Base-by-base conservation (phyloP, 2,113 vertebrate genomes). In the Planiliza haematocheilus region DNA sequence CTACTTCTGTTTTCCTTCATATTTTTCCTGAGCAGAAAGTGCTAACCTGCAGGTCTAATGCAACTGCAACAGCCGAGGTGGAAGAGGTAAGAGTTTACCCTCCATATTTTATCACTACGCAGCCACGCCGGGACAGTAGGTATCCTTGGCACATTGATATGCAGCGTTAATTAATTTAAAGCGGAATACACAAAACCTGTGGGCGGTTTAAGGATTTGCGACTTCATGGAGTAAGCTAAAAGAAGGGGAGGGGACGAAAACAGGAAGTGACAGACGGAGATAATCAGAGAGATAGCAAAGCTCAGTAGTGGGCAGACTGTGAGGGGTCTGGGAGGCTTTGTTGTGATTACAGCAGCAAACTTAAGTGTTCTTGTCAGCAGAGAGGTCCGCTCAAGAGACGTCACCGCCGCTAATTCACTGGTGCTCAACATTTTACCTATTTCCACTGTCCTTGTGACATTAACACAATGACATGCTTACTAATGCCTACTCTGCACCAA, bases 131-230 rank as follows among this genome's bases (percentile, higher is more conserved):
- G 59, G 56, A 65, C 81, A 62, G 58, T 43, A 46, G 36, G 51
- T 51, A 30, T 48, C 17, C 45, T 49, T 10, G 43, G 55, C 74
- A 50, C 48, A 36, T 50, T 68, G 34, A 45, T 61, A 82, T 71
- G 74, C 41, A 38, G 67, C 5, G 70, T 71, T 84, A 79, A 86
- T 52, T 81, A 79, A 84, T 80, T 73, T 57, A 64, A 83, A 82
- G 65, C 42, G 52, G 60, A 70, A 63, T 37, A 55, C 7, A n/a
- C 36, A 9, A 59, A 53, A 67, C 21, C 43, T 42, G 30, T 2
- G 34, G 57, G 45, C 10, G 61, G 10, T 16, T 36, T 5, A n/a
- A 34, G 57, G 75, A 75, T 57, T 50, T 36, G 51, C 43, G 57
- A 71, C 48, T 51, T 64, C 21, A 52, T 14, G 0, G n/a, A 59